Conservation (phyloP, 2,888 invertebrate genomes). For the Creontiades dilutus region DNA sequence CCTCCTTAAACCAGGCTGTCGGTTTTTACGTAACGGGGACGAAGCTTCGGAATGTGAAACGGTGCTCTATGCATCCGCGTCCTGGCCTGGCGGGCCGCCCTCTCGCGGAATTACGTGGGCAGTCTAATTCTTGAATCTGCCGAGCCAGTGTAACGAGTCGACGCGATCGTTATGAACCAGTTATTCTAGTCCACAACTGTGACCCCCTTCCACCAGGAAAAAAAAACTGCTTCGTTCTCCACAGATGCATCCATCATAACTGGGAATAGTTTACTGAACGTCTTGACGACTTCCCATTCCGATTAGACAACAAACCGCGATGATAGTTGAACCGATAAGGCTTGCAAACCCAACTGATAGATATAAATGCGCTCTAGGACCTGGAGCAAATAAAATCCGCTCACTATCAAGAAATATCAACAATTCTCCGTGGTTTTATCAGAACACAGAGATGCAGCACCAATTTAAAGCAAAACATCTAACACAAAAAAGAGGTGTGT, state of each 20-base stretch:
- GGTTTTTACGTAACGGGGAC: constrained; percentile 60
- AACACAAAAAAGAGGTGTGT: too few relatives aligned
- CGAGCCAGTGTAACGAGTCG: constrained; percentile 30
- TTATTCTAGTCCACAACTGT: constrained; percentile 21
- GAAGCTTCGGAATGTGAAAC: constrained; percentile 57
- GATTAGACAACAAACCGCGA: neutral
- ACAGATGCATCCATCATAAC: neutral
- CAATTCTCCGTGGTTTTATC: too few relatives aligned
- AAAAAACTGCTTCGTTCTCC: neutral
- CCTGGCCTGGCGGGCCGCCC: constrained; percentile 6
- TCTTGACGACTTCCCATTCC: neutral
- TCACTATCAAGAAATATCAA: too few relatives aligned
- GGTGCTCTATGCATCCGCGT: constrained; percentile 62
- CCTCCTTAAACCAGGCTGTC: constrained; percentile 58
- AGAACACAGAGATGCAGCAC: too few relatives aligned
- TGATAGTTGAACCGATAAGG: too few relatives aligned
- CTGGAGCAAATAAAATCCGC: too few relatives aligned
- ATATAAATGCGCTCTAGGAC: too few relatives aligned
- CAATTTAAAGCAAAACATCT: too few relatives aligned
- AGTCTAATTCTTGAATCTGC: constrained; percentile 55
- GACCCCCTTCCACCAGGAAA: neutral
- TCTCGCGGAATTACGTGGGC: constrained; percentile 44
- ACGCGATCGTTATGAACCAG: constrained; percentile 61
- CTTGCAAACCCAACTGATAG: too few relatives aligned
- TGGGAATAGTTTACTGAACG: neutral